Base-by-base conservation (phyloP, 2,113 vertebrate species). In the Brachyhypopomus occidentalis region DNA sequence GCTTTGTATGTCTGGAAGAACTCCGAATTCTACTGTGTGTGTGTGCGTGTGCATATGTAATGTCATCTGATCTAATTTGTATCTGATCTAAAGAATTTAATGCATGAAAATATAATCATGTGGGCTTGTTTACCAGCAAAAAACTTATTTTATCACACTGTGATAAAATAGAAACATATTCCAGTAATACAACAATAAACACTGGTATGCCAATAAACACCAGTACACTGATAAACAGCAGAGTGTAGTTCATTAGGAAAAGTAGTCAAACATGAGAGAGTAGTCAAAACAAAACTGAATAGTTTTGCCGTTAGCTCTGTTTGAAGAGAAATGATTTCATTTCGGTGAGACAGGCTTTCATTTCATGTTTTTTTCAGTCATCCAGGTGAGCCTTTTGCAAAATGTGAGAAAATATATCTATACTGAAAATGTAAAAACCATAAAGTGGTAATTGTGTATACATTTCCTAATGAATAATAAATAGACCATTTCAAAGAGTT, bases 331-430 rank as follows among this genome's bases (percentile, higher is more conserved):
- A 52, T 52, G 1, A 52, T 14, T 52, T 52, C 7, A 52, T 52
- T 52, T 52, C 8, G 38, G 17, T 36, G 9, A 22, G 17, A 41
- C 12, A 9, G 19, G 1, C 19, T 70, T 41, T 70, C 17, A 38
- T 70, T 70, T 36, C 16, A 22, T 38, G 36, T 22, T 70, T 38
- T 70, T n/a, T 70, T 41, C 66, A 70, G 7, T 67, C 30, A 67
- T 8, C 36, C 22, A 30, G 8, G 8, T 64, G 62, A 17, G 19
- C 14, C 17, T 67, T 20, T 36, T 14, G 22, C 25, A 17, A 30
- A 63, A 64, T 34, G 16, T 20, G 23, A 27, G 25, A 34, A 64
- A 17, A n/a, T 63, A 12, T 30, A 27, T 27, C 12, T 19, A 16
- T 12, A 52, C 12, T 11, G 45, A 52, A 52, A 12, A 52, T 2